Conservation (phyloP, 2,113 vertebrate genomes). For the Chaenocephalus aceratus region DNA sequence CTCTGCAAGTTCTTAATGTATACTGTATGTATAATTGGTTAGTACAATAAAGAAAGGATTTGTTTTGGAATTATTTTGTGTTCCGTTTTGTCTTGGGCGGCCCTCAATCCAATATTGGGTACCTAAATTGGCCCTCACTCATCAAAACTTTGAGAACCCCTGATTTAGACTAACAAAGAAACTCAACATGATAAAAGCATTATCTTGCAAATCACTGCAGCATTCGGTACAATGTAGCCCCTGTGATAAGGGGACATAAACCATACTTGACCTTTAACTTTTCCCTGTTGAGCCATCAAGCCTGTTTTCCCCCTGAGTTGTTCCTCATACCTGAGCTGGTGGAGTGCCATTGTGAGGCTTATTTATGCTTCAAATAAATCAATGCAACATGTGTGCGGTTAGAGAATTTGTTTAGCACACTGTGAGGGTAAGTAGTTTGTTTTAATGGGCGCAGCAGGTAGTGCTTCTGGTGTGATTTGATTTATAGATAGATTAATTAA, state of each 20-base stretch:
- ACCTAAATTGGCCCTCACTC: too few relatives aligned
- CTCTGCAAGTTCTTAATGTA: too few relatives aligned
- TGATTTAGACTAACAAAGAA: not conserved
- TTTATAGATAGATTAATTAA: not conserved
- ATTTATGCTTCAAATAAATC: not conserved
- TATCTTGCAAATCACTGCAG: conserved; percentile 22
- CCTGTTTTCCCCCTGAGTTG: conserved; percentile 15
- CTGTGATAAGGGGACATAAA: conserved; percentile 40
- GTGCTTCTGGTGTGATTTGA: not conserved
- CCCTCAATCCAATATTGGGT: too few relatives aligned
- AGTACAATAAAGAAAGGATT: too few relatives aligned
- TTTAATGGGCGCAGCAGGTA: not conserved
- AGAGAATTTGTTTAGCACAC: not conserved
- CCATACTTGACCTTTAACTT: conserved; percentile 36
- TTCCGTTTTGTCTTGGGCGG: too few relatives aligned
- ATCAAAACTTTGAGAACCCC: too few relatives aligned
- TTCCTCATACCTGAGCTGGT: conserved; percentile 52
- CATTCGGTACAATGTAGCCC: conserved; percentile 8
- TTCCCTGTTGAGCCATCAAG: not conserved
- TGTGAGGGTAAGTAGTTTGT: not conserved
- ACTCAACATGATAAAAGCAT: conserved; percentile 17
- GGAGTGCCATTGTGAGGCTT: conserved; percentile 17
- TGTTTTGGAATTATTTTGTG: too few relatives aligned
- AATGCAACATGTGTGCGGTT: not conserved
- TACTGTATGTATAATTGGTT: too few relatives aligned